Evolutionary conservation across 2,797 vertebrate genomes (phyloP), one percentile per base, ranked within the genome.

Genomic region (Craterocephalus amniculus): DNA sequence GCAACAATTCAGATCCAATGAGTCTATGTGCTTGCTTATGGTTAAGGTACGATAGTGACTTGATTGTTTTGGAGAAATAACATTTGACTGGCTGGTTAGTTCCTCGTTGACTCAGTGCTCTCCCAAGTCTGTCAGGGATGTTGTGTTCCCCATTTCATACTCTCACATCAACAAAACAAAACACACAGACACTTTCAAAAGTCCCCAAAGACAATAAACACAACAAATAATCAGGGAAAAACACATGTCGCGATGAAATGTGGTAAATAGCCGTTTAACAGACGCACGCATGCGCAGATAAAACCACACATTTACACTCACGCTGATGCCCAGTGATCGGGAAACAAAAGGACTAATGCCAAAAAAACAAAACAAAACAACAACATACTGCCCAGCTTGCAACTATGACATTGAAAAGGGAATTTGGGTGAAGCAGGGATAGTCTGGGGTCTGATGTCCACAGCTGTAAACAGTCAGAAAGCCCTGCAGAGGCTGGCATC

Each of bases 381-480:
- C 16, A 16, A 38, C 29, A 84, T 74, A 80, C 70, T 78, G 82
- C 81, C 81, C 84, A 79, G 76, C 80, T 78, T 85, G 70, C 62
- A 75, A 87, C 76, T 72, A 79, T 71, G 79, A 81, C 70, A 48
- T n/a, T 45, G 64, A 63, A 65, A 66, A 48, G 45, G 70, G 78
- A 78, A 70, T 65, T 48, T 8, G 45, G 78, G 72, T 67, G 63
- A 74, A 76, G 68, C 26, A 66, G 89, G 80, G 68, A 60, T 70
- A 74, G 79, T 86, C 82, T 78, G 78, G 80, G 7, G 77, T 75
- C 63, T 74, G 34, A 74, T 73, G 85, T 90, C 91, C 78, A 70
- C 79, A 91, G 88, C 92, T 93, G 93, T 93, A 93, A 94, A 94
- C 93, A 93, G 93, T 93, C 92, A 89, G 71, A 91, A 92, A 94